These are phyloP conservation scores for Carettochelys insculpta DNA, from an alignment of 2,113 vertebrate genomes.

Conservation along the genomic window DNA sequence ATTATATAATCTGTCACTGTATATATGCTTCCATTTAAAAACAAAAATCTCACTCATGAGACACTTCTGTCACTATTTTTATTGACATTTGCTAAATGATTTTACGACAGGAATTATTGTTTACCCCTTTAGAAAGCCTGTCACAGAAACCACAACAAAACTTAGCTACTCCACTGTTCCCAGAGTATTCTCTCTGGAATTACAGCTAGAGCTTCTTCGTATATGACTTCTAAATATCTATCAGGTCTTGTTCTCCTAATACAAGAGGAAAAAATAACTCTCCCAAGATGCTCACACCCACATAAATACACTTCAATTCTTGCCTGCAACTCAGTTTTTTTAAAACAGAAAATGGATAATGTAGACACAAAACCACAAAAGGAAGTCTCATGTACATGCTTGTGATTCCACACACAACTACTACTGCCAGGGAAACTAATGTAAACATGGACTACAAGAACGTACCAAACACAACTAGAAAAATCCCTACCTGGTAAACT, in stretches of 20 bases:
- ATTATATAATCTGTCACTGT: not conserved
- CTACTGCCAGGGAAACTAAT: not conserved
- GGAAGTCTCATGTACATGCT: not conserved
- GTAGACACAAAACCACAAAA: not conserved
- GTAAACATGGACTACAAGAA: not conserved
- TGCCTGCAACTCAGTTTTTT: not conserved
- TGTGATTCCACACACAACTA: not conserved
- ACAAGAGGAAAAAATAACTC: slow-evolving; percentile 26
- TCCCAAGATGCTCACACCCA: not conserved
- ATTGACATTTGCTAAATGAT: not conserved
- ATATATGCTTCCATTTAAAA: not conserved
- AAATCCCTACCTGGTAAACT: not conserved
- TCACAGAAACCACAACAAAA: slow-evolving; percentile 1
- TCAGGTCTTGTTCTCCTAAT: not conserved
- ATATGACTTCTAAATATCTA: slow-evolving; percentile 11
- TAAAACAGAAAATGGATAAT: not conserved
- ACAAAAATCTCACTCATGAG: not conserved
- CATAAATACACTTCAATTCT: not conserved
- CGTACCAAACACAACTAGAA: not conserved
- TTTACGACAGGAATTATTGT: not conserved
- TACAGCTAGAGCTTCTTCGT: slow-evolving; percentile 18
- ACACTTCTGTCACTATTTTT: not conserved
- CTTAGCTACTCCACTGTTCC: not conserved
- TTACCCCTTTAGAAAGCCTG: not conserved
- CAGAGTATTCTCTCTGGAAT: slow-evolving; percentile 19